These are phyloP conservation scores for Elgaria multicarinata DNA, from an alignment of 2,113 vertebrate species.

Conservation along the genomic window DNA sequence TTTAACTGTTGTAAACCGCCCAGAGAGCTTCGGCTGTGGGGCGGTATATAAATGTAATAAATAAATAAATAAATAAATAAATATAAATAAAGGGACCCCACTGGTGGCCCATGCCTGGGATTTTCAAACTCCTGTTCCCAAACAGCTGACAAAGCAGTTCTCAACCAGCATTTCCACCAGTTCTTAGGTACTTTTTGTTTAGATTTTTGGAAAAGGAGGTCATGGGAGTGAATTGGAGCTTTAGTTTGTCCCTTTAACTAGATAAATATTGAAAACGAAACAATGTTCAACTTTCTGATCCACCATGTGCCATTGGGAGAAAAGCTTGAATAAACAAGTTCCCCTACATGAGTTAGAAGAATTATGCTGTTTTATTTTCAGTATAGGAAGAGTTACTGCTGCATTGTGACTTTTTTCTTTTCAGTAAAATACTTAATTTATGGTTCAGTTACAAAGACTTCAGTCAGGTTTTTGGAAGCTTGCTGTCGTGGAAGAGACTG, in stretches of 20 bases:
- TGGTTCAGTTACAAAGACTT: not conserved
- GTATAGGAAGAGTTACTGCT: conserved; percentile 7
- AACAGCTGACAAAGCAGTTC: not conserved
- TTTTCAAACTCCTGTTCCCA: not conserved
- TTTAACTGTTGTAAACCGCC: too few species aligned
- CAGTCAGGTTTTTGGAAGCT: conserved; percentile 35
- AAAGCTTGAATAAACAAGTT: not conserved
- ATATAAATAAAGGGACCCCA: not conserved
- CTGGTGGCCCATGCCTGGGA: too few species aligned
- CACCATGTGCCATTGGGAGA: not conserved
- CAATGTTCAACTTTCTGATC: accelerated
- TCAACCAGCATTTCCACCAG: not conserved
- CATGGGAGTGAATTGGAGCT: not conserved
- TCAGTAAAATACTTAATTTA: not conserved
- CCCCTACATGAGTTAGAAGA: accelerated
- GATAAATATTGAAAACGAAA: not conserved
- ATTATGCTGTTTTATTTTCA: not conserved
- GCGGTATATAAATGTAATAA: too few species aligned
- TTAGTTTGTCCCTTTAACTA: not conserved
- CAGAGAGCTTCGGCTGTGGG: too few species aligned
- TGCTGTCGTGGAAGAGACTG: conserved; percentile 33
- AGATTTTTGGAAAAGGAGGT: not conserved
- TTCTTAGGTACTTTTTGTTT: not conserved
- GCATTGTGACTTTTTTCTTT: not conserved
- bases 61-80: too few species aligned